Percentiles rank a stretch among this genome's conserved stretches.
phyloP scores from a whole-genome alignment of 2,797 vertebrate genomes.

The Sebastes vulpes region DNA sequence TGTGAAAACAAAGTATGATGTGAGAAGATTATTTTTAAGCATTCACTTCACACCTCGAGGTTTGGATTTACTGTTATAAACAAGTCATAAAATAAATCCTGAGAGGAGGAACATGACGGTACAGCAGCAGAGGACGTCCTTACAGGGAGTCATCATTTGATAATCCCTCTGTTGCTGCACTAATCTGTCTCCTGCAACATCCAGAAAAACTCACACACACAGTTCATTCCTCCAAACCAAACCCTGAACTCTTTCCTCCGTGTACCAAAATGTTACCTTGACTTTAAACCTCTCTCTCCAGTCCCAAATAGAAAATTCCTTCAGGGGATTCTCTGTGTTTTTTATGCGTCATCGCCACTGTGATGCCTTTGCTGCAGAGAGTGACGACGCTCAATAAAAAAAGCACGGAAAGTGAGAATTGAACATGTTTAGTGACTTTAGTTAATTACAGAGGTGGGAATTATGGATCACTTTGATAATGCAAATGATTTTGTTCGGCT shows the following conservation, averaged over 20 bases:
- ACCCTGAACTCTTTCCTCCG: background rate
- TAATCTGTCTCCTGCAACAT: constrained; percentile 40
- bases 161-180: constrained; percentile 54
- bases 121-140: constrained; percentile 23
- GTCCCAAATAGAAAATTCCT: background rate
- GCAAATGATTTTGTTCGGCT: background rate
- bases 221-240: background rate
- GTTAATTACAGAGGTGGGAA: background rate
- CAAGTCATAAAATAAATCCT: constrained; percentile 15
- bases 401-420: background rate
- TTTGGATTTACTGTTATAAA: constrained; percentile 27
- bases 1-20: background rate
- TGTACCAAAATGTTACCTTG: background rate
- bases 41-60: constrained; percentile 24
- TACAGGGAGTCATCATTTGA: constrained; percentile 24
- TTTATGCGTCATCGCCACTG: background rate
- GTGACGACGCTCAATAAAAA: background rate
- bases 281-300: background rate
- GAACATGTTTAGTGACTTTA: background rate
- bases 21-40: constrained; percentile 15
- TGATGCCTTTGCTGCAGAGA: background rate
- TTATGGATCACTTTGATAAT: background rate
- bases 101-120: constrained; percentile 21
- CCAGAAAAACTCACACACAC: background rate
- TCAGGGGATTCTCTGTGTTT: background rate